Base-by-base conservation (phyloP, 1,140 invertebrate genomes). In the Scaptomyza pallida region DNA sequence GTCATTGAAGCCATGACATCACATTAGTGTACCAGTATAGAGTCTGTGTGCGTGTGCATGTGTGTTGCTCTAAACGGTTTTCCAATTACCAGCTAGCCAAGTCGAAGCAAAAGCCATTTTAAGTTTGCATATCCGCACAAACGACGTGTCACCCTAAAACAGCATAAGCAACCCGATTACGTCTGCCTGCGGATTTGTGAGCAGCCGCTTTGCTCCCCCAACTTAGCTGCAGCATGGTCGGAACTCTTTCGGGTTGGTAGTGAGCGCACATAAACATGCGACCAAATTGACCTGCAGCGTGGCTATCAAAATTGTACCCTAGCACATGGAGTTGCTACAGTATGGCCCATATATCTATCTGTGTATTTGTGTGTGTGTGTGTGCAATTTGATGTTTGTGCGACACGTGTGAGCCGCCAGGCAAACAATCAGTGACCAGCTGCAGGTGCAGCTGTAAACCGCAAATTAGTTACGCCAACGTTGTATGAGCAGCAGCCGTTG, bases 91-190 rank as follows among this genome's bases (percentile, higher is more conserved):
- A 57, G 35, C 5, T 55, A 59, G 62, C 72, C 75, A 65, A 83
- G 65, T 57, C 70, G 19, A 51, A 30, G 59, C 56, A 86, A 78
- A 85, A 86, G 80, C 76, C 80, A 85, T 80, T 86, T 85, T 85
- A 80, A 75, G 80, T 74, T 85, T 85, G 73, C 80, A 80, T 83
- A 72, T 73, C 76, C 77, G 71, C 76, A 85, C n/a, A n/a, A n/a
- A n/a, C n/a, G 69, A 64, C 60, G 33, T 47, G 68, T 30, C 41
- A 30, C 30, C 30, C 56, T 62, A 33, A 73, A 73, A 72, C 37
- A 52, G 68, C 68, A 56, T 56, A 67, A 68, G 63, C 48, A 47
- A 51, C 50, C 56, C 56, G 57, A 69, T 70, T 69, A 69, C 43
- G 50, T 44, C 50, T 61, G 64, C 63, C 63, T 65, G 63, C 43